Evolutionary conservation across 2,888 invertebrate genomes (phyloP).

Genomic region (Acrobasis repandana): DNA sequence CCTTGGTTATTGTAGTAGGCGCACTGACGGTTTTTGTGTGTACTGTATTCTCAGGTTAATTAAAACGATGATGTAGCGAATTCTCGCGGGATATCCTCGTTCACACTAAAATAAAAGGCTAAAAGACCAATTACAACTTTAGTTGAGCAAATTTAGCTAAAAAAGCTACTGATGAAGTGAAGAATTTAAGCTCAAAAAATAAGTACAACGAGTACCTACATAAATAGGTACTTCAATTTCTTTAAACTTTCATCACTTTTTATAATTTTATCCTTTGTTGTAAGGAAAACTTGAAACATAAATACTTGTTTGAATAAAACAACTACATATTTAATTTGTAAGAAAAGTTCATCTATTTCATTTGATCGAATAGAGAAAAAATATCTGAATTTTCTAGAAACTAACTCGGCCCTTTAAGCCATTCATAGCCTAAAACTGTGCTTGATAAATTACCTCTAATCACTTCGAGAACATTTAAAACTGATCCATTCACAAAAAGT

Average conservation of each 20-base stretch:
- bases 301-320: too few relatives aligned
- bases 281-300: too few relatives aligned
- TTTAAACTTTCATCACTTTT: too few relatives aligned
- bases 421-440: neutral
- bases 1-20: slow-evolving; percentile 30
- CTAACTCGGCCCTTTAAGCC: neutral
- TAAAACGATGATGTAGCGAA: slow-evolving; percentile 35
- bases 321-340: too few relatives aligned
- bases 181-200: too few relatives aligned
- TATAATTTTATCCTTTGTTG: too few relatives aligned
- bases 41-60: slow-evolving; percentile 44
- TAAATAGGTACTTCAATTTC: too few relatives aligned
- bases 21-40: slow-evolving; percentile 42
- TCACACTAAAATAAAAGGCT: neutral
- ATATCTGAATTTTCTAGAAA: neutral
- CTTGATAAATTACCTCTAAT: neutral
- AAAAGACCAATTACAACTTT: neutral
- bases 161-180: too few relatives aligned
- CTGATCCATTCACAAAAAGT: neutral
- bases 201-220: too few relatives aligned
- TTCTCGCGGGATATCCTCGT: slow-evolving; percentile 24
- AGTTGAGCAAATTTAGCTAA: too few relatives aligned
- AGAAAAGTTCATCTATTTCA: too few relatives aligned
- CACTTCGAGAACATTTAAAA: neutral
- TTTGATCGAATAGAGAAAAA: too few relatives aligned